These are phyloP conservation scores for Lymantria dispar DNA, from an alignment of 2,888 invertebrate species.

Conservation along the genomic window DNA sequence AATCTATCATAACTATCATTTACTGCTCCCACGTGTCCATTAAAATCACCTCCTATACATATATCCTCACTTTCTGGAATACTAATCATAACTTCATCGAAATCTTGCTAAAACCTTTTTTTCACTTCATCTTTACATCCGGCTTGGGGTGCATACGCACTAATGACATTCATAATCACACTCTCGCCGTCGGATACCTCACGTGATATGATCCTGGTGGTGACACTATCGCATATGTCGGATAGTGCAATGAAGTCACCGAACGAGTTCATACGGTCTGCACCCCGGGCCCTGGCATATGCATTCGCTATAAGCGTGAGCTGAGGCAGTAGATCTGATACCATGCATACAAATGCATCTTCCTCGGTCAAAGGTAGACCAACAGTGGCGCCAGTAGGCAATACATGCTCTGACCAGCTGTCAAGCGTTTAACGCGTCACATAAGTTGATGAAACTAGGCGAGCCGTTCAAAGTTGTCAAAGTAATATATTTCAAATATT, in stretches of 20 bases:
- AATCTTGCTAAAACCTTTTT: too few relatives aligned
- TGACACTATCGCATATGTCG: constrained; percentile 93
- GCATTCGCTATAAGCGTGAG: constrained; percentile 93
- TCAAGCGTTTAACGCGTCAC: constrained; percentile 98
- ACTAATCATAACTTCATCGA: too few relatives aligned
- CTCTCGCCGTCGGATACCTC: constrained; percentile 99
- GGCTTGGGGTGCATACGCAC: too few relatives aligned
- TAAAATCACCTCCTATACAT: too few relatives aligned
- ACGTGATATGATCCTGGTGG: constrained; percentile 95
- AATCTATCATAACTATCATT: too few relatives aligned
- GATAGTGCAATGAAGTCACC: constrained; percentile 98
- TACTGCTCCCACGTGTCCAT: too few relatives aligned
- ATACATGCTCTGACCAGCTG: constrained; percentile 97
- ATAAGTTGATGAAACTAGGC: constrained; percentile 98
- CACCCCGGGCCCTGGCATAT: constrained; percentile 97
- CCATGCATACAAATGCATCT: constrained; percentile 95
- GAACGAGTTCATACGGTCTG: constrained; percentile 99
- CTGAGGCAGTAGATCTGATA: constrained; percentile 88
- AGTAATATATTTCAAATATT: too few relatives aligned
- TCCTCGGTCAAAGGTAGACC: constrained; percentile 89
- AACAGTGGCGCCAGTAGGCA: constrained; percentile 98
- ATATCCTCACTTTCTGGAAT: too few relatives aligned
- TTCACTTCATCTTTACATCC: too few relatives aligned
- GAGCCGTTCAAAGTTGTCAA: constrained; percentile 95
- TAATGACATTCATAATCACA: too few relatives aligned